Evolutionary conservation across 2,888 invertebrate genomes (phyloP).

Genomic region (Spodoptera littoralis): DNA sequence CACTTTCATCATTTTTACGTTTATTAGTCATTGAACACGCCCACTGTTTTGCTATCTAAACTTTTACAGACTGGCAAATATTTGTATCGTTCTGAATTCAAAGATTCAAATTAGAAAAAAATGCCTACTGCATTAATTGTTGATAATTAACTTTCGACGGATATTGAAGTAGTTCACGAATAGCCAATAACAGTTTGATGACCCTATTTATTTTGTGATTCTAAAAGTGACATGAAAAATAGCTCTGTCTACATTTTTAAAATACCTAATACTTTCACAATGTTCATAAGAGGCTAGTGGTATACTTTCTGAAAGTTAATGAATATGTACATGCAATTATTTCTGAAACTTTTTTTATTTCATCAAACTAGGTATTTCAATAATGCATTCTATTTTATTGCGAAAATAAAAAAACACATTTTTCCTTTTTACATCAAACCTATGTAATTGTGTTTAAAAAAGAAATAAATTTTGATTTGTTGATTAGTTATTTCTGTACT

Average conservation of each 20-base stretch:
- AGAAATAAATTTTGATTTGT: too few relatives aligned
- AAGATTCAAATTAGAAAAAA: conserved; percentile 24
- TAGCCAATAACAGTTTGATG: conserved; percentile 30
- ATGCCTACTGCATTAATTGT: conserved; percentile 4
- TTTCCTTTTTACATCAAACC: too few relatives aligned
- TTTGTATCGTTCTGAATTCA: conserved; percentile 16
- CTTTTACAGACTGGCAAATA: conserved; percentile 13
- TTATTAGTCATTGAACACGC: conserved; percentile 58
- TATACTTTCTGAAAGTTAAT: too few relatives aligned
- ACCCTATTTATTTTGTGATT: conserved; percentile 30
- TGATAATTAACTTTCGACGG: conserved; percentile 1
- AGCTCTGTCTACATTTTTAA: background rate
- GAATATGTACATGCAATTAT: too few relatives aligned
- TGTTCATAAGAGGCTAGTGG: too few relatives aligned
- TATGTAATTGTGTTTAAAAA: too few relatives aligned
- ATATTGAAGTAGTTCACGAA: conserved; percentile 10
- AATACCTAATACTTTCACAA: too few relatives aligned
- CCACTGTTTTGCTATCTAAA: conserved; percentile 51
- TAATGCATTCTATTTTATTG: too few relatives aligned
- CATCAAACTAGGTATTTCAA: too few relatives aligned
- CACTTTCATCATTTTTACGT: conserved; percentile 46
- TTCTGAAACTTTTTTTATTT: too few relatives aligned
- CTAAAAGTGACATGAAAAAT: conserved; percentile 1
- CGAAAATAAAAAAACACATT: too few relatives aligned
- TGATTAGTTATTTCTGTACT: too few relatives aligned